Base-by-base conservation (phyloP, 1,140 invertebrate species). In the Drosophila auraria region DNA sequence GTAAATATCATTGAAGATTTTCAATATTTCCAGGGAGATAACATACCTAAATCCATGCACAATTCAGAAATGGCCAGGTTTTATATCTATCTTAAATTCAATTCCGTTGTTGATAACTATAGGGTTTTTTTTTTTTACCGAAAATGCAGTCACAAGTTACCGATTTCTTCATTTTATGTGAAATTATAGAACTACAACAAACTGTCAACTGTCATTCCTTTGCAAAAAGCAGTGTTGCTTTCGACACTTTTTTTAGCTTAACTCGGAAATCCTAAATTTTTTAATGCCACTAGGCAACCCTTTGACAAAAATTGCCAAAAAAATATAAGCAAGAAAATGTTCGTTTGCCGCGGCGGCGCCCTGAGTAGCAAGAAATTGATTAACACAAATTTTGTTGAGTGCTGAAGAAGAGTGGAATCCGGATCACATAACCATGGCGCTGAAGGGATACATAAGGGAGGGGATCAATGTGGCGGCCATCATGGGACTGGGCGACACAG, bases 401-500 rank as follows among this genome's bases (percentile, higher is more conserved):
- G 9, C 14, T 23, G 23, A 2, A 5, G 30, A 9, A 38, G 1
- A 44, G 33, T 6, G 8, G 7, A 17, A n/a, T 14, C 4, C 36
- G 8, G 1, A 17, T n/a, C 25, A 12, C 7, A 23, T 33, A n/a
- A 42, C 5, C 2, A 83, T 80, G 64, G 42, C 33, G 12, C 40
- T 87, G 6, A 23, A 30, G 9, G 60, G n/a, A 1, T 83, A 68
- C 17, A 2, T 83, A 3, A 51, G 63, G 7, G 92, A 93, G 62
- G 69, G 90, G 1, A 11, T 91, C 1, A 93, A 94, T 78, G 93
- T 90, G 25, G 91, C 89, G 0, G 6, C 91, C 0, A 78, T 94
- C 17, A 94, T 94, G 94, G 91, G 84, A 8, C 49, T 77, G 23
- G 93, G 94, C 8, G 94, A 94, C 69, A 5, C 91, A 9, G 86